Conservation (phyloP, 2,888 invertebrate species). For the Hermaeophaga mercurialis region DNA sequence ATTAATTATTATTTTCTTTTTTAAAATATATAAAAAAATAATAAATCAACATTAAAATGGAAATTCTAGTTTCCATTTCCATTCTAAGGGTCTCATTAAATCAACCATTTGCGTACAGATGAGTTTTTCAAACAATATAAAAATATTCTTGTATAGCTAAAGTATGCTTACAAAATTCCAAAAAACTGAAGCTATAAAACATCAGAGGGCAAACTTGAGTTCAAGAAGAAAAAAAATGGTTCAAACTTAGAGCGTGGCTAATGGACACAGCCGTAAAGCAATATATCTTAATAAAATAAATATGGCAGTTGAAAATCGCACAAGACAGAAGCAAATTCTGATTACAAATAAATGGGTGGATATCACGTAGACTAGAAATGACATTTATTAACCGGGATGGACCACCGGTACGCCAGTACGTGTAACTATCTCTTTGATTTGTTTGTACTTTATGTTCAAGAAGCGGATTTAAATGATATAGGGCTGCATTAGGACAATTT, state of each 20-base stretch:
- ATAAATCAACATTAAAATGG: too few relatives aligned
- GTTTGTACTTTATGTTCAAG: slow-evolving; percentile 21
- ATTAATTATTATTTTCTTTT: too few relatives aligned
- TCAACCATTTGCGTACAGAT: too few relatives aligned
- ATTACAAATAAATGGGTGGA: slow-evolving; percentile 17
- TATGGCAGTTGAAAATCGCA: slow-evolving; percentile 9
- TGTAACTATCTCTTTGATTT: slow-evolving; percentile 29
- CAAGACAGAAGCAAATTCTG: slow-evolving; percentile 8
- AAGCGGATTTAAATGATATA: slow-evolving; percentile 33
- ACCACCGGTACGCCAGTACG: slow-evolving; percentile 28
- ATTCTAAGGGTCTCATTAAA: too few relatives aligned
- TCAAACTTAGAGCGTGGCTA: background rate
- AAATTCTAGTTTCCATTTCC: too few relatives aligned
- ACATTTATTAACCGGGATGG: slow-evolving; percentile 26
- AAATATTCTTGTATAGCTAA: too few relatives aligned
- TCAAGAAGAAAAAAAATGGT: too few relatives aligned
- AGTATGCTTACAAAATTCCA: too few relatives aligned
- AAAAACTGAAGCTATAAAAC: too few relatives aligned
- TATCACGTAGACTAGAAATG: slow-evolving; percentile 27
- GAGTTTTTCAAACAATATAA: too few relatives aligned
- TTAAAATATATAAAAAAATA: too few relatives aligned
- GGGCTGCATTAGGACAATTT: slow-evolving; percentile 29
- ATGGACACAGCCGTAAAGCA: slow-evolving; percentile 5
- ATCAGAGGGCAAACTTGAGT: too few relatives aligned
- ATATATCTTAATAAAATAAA: slow-evolving; percentile 8